Evolutionary conservation across 2,797 vertebrate genomes (phyloP).

Genomic region (Oreonectes daqikongensis): DNA sequence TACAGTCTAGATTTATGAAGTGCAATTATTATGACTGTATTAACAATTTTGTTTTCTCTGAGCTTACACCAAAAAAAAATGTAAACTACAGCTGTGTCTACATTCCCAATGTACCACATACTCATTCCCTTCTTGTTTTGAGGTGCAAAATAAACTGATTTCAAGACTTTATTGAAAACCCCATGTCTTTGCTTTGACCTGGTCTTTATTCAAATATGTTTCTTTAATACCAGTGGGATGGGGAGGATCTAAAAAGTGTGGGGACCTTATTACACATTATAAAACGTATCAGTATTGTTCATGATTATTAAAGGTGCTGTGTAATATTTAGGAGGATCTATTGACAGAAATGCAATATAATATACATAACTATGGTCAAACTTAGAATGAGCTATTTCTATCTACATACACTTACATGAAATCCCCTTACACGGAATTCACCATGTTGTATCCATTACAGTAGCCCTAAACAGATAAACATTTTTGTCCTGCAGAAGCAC

Average conservation of each 20-base stretch:
- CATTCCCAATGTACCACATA: slow-evolving; percentile 82
- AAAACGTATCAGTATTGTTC: neutral
- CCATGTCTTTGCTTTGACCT: slow-evolving; percentile 69
- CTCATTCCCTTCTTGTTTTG: slow-evolving; percentile 75
- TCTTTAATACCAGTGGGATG: neutral
- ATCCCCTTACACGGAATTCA: too few species aligned
- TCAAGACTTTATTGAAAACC: slow-evolving; percentile 77
- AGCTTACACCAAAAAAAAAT: slow-evolving; percentile 79
- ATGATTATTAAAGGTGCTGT: too few species aligned
- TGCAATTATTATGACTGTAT: slow-evolving; percentile 86
- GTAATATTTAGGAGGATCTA: too few species aligned
- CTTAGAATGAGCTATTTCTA: too few species aligned
- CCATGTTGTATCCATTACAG: too few species aligned
- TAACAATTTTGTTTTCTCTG: slow-evolving; percentile 77
- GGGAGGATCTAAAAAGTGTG: neutral
- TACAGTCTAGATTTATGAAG: slow-evolving; percentile 82
- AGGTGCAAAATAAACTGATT: slow-evolving; percentile 85
- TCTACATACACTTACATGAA: too few species aligned
- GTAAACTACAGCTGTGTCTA: slow-evolving; percentile 82
- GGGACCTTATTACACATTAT: neutral
- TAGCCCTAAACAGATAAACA: too few species aligned
- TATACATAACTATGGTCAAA: too few species aligned
- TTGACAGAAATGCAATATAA: too few species aligned
- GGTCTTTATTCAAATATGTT: slow-evolving; percentile 3
- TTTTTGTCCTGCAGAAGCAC: too few species aligned